Percentiles rank a stretch among this genome's conserved stretches.
Conservation (phyloP, 2,113 vertebrate genomes). For the Pseudorhombus dupliciocellatus region DNA sequence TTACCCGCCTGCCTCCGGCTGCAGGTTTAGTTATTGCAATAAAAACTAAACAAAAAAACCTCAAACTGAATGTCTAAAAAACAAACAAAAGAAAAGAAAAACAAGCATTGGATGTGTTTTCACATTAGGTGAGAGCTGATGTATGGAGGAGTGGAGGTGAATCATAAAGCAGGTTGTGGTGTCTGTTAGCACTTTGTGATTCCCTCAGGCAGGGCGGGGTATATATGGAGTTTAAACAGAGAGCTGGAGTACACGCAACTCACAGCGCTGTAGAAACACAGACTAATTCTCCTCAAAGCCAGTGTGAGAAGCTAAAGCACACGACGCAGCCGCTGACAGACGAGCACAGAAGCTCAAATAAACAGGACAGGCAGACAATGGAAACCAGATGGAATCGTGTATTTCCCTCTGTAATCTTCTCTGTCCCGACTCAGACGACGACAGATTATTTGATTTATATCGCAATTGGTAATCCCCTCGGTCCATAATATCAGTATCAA, state of each 20-base stretch:
- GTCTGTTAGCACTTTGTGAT: conserved; percentile 41
- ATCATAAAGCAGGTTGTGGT: conserved; percentile 30
- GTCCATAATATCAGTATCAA: conserved; percentile 38
- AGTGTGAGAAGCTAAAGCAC: neutral
- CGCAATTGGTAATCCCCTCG: conserved; percentile 45
- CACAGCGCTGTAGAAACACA: conserved; percentile 10
- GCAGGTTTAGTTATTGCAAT: neutral
- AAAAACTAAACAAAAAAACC: conserved; percentile 2
- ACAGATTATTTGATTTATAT: conserved; percentile 51
- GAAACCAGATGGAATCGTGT: conserved; percentile 23
- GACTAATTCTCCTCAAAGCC: conserved; percentile 1
- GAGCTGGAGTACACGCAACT: conserved; percentile 16
- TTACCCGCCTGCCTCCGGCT: conserved; percentile 23
- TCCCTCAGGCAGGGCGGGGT: conserved; percentile 7
- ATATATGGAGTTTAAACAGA: conserved; percentile 31
- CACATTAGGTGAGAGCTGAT: neutral
- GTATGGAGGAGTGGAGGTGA: conserved; percentile 18
- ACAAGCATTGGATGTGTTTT: neutral
- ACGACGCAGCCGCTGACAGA: neutral
- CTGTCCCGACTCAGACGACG: conserved; percentile 40
- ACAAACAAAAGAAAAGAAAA: neutral
- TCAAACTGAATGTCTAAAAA: neutral
- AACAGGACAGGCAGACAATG: neutral
- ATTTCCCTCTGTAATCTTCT: conserved; percentile 58
- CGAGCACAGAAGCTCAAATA: neutral